A percentile compares a stretch with the other conserved stretches of the same genome.
Evolutionary conservation across 2,113 vertebrate genomes (phyloP).

Genomic region (Piprites chloris): DNA sequence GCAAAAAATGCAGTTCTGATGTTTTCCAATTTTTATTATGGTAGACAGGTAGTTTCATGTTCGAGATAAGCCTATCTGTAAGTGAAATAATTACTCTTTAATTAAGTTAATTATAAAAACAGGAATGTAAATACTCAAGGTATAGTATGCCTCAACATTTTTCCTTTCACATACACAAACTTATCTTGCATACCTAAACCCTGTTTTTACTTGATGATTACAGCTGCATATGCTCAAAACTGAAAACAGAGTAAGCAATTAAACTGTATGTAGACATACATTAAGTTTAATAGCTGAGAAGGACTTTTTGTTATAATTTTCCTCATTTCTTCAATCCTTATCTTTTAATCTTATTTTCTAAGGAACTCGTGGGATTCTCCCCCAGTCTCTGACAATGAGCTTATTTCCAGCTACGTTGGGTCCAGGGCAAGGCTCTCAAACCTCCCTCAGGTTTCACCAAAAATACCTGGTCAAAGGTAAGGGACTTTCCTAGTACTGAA

Average conservation of each 20-base stretch:
- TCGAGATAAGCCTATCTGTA: constrained; percentile 72
- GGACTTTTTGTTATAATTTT: not conserved
- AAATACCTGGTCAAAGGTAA: not conserved
- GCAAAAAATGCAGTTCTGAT: constrained; percentile 62
- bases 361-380: not conserved
- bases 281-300: not conserved
- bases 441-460: not conserved
- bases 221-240: not conserved
- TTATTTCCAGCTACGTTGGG: not conserved
- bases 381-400: not conserved
- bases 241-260: constrained; percentile 7
- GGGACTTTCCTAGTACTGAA: not conserved
- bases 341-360: not conserved
- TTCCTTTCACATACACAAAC: constrained; percentile 49
- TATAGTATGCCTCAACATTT: constrained; percentile 66
- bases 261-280: not conserved
- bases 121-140: constrained; percentile 77
- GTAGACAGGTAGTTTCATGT: constrained; percentile 79
- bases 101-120: constrained; percentile 80
- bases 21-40: constrained; percentile 64
- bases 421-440: not conserved
- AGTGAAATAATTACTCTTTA: constrained; percentile 76
- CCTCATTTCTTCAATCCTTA: not conserved
- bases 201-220: constrained; percentile 39
- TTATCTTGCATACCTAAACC: constrained; percentile 61